Conservation (phyloP, 2,113 vertebrate genomes). For the Vireo altiloquus region DNA sequence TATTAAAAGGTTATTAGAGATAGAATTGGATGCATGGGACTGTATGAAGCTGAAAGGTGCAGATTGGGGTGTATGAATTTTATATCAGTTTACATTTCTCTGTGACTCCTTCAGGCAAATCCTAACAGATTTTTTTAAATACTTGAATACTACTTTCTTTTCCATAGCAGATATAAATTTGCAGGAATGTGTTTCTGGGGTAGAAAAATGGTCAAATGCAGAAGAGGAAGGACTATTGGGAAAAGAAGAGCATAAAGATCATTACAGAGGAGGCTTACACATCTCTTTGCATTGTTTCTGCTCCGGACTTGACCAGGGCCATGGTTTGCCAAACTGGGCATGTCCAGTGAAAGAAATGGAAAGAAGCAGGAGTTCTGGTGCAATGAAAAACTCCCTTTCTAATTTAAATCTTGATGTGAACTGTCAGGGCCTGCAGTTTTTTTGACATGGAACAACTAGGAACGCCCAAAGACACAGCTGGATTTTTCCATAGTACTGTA, state of each 20-base stretch:
- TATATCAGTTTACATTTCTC: constrained; percentile 27
- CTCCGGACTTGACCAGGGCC: background rate
- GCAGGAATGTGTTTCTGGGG: background rate
- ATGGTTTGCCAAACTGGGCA: background rate
- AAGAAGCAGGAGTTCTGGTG: background rate
- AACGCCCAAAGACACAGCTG: background rate
- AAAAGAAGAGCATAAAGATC: background rate
- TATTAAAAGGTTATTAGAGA: constrained; percentile 76
- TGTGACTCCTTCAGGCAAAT: constrained; percentile 40
- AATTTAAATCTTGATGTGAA: background rate
- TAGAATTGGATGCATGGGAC: constrained; percentile 19
- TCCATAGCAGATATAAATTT: background rate
- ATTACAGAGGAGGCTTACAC: background rate
- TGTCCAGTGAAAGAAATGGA: background rate
- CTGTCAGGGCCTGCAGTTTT: background rate
- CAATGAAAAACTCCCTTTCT: background rate
- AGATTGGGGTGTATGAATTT: constrained; percentile 23
- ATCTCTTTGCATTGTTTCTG: background rate
- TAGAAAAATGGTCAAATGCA: background rate
- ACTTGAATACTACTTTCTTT: background rate
- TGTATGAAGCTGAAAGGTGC: constrained; percentile 5
- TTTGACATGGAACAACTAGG: background rate
- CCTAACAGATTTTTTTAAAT: background rate
- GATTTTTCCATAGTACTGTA: background rate
- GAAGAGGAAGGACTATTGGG: background rate